A percentile compares a stretch with the other conserved stretches of the same genome.
phyloP scores from a whole-genome alignment of 2,113 vertebrate species.

The Crotalus helleri region DNA sequence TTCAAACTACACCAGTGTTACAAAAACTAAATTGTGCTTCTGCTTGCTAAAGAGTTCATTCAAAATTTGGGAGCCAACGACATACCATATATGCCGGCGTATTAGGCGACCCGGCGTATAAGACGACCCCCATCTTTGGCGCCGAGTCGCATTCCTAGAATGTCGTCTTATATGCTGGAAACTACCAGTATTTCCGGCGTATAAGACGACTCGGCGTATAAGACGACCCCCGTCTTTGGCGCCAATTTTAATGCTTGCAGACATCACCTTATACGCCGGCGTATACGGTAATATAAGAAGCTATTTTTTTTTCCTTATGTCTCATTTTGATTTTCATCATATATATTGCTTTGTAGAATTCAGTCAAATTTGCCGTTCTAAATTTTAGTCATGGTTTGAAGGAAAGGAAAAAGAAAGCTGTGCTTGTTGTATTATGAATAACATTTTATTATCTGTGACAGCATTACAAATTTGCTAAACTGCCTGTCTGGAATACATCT shows the following conservation, averaged over 20 bases:
- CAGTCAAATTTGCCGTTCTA: constrained; percentile 46
- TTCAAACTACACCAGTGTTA: neutral
- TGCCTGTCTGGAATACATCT: constrained; percentile 4
- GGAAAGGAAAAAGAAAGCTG: neutral
- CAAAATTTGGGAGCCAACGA: neutral
- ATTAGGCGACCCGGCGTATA: too few species aligned
- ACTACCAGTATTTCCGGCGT: too few species aligned
- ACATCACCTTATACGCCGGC: too few species aligned
- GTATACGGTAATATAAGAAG: neutral
- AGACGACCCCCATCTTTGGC: too few species aligned
- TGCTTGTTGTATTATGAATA: neutral
- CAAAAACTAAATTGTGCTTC: constrained; percentile 39
- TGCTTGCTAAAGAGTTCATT: constrained; percentile 11
- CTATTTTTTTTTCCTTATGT: constrained; percentile 15
- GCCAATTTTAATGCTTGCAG: too few species aligned
- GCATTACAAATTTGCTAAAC: neutral
- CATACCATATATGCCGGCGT: neutral
- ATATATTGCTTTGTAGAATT: constrained; percentile 31
- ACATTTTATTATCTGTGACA: neutral
- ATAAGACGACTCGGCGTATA: too few species aligned
- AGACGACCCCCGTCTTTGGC: too few species aligned
- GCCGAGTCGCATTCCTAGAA: too few species aligned
- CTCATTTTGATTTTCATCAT: neutral
- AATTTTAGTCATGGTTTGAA: constrained; percentile 25
- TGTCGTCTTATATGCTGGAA: too few species aligned